Conservation (phyloP, 2,113 vertebrate species). For the Panthera uncia region DNA sequence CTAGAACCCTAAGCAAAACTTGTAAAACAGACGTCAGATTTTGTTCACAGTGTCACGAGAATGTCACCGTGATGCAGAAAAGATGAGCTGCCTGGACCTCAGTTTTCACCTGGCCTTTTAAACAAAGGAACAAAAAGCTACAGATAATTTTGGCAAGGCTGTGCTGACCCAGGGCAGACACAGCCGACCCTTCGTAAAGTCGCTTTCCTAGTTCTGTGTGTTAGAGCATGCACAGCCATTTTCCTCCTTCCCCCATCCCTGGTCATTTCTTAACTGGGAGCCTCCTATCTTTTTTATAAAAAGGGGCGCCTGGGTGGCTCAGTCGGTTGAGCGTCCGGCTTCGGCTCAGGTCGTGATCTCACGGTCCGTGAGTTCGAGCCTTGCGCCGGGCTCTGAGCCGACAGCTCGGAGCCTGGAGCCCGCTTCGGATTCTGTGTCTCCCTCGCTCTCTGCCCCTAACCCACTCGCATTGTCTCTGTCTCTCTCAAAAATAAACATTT, state of each 20-base stretch:
- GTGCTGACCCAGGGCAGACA: neutral
- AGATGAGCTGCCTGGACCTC: neutral
- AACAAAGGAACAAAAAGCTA: neutral
- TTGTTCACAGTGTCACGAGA: neutral
- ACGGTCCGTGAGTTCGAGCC: fast-evolving
- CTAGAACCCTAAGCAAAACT: neutral
- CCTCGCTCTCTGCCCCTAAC: no score
- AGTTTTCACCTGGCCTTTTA: neutral
- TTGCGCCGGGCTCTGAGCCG: fast-evolving
- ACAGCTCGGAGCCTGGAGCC: no score
- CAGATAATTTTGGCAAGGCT: neutral
- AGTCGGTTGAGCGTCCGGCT: no score
- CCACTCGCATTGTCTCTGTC: no score
- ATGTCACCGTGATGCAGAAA: neutral
- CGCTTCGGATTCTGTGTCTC: no score
- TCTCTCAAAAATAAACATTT: no score
- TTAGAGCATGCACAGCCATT: neutral
- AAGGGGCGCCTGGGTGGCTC: no score
- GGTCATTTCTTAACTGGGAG: neutral
- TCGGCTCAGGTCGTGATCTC: no score
- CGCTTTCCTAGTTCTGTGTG: neutral
- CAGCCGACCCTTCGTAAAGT: neutral
- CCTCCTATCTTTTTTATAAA: neutral
- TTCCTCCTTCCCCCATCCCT: neutral
- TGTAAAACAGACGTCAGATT: neutral